phyloP scores from a whole-genome alignment of 2,797 vertebrate species.

The Natrix natrix region DNA sequence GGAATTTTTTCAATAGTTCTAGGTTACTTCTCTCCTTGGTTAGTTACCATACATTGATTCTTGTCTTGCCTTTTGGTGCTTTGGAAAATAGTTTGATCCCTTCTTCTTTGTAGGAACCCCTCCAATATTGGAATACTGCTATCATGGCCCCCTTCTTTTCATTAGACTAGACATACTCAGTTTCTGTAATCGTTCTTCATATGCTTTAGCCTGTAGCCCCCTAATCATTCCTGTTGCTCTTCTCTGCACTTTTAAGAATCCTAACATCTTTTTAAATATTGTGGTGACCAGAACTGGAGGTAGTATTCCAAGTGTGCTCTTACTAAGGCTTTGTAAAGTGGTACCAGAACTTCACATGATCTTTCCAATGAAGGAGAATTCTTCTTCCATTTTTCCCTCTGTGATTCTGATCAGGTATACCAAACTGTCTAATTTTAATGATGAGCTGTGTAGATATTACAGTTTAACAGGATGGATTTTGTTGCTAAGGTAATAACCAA shows the following conservation, averaged over 20 bases:
- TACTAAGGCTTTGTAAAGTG: neutral
- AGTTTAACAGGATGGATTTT: constrained; percentile 3
- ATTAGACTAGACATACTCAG: neutral
- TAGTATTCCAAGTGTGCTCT: neutral
- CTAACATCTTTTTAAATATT: neutral
- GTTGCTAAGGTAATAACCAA: neutral
- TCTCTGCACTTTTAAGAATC: neutral
- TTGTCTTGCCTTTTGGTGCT: neutral
- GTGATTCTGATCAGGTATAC: constrained; percentile 45
- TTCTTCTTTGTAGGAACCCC: neutral
- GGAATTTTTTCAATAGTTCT: neutral
- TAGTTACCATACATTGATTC: neutral
- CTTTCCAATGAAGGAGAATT: neutral
- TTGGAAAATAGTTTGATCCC: neutral
- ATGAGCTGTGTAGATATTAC: neutral
- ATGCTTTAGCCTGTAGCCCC: neutral
- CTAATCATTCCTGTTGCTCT: neutral
- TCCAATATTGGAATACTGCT: neutral
- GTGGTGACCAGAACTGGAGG: neutral
- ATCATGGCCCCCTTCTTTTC: neutral
- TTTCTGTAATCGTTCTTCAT: neutral
- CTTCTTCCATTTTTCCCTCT: neutral
- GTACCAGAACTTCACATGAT: neutral
- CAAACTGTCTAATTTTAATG: constrained; percentile 34
- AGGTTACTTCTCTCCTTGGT: neutral